A percentile compares a stretch with the other conserved stretches of the same genome.
phyloP scores from a whole-genome alignment of 1,140 invertebrate genomes.

The Pseudobourletiella spinata region DNA sequence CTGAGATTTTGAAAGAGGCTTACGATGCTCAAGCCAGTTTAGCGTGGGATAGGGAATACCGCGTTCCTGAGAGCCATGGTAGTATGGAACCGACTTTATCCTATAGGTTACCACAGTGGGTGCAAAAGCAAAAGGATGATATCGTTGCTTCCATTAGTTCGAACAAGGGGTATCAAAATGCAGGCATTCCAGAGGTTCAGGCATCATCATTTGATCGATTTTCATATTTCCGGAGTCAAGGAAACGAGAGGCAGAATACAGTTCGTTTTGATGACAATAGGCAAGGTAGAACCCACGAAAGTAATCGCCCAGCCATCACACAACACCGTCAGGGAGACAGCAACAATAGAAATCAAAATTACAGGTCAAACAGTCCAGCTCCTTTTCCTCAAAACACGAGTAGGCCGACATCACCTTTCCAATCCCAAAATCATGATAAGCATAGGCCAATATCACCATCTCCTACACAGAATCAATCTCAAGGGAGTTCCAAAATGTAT shows the following conservation, averaged over 20 bases:
- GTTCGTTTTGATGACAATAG: no score
- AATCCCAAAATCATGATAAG: no score
- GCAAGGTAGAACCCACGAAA: not conserved
- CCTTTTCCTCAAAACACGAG: not conserved
- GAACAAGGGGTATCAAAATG: no score
- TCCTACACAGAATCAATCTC: no score
- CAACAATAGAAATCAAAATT: not conserved
- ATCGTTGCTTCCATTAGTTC: not conserved
- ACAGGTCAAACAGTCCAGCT: not conserved
- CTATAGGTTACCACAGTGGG: not conserved
- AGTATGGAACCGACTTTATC: not conserved
- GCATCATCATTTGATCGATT: not conserved
- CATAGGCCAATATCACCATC: no score
- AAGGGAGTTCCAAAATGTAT: no score
- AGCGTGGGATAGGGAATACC: slow-evolving; percentile 4
- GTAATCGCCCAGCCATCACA: not conserved
- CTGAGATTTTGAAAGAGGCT: slow-evolving; percentile 5
- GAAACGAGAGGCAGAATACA: no score
- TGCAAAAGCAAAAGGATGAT: not conserved
- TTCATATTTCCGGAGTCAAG: no score
- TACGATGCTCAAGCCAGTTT: slow-evolving; percentile 1
- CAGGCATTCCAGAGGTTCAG: not conserved
- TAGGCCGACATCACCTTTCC: not conserved
- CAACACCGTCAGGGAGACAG: not conserved
- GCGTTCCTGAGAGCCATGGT: not conserved